Evolutionary conservation across 2,113 vertebrate species (phyloP).

Genomic region (Fukomys damarensis): DNA sequence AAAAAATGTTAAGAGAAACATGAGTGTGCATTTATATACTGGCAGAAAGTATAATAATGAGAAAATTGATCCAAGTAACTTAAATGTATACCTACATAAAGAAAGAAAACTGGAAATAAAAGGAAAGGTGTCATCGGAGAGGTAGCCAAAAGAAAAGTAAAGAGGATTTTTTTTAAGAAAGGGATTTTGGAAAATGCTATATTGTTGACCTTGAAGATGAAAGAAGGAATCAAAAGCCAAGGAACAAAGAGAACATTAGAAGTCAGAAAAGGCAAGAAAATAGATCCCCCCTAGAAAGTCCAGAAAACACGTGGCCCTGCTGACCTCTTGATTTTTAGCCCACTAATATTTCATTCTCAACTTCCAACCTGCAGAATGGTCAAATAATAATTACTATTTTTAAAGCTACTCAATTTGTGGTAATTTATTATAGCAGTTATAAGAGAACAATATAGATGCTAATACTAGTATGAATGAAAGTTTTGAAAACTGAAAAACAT

Average conservation of each 20-base stretch:
- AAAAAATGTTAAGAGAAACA: not conserved
- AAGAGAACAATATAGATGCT: not conserved
- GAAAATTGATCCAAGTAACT: not conserved
- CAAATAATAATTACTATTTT: not conserved
- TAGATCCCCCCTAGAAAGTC: not conserved
- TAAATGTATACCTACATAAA: not conserved
- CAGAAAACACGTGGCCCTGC: not conserved
- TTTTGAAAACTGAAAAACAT: not conserved
- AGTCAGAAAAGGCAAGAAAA: not conserved
- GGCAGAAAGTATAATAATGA: not conserved
- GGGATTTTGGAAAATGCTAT: not conserved
- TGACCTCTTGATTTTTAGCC: not conserved
- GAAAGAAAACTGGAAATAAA: not conserved
- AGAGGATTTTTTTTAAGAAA: not conserved
- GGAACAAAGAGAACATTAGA: not conserved
- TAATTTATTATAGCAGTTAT: not conserved
- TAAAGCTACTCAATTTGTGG: not conserved
- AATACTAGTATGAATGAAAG: not conserved
- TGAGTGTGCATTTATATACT: not conserved
- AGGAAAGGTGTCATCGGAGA: not conserved
- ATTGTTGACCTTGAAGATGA: not conserved
- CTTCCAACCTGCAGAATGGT: not conserved
- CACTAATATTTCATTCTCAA: not conserved
- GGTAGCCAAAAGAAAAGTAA: not conserved
- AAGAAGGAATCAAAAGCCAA: not conserved